Base-by-base conservation (phyloP, 2,888 invertebrate genomes). In the Cataglyphis rosenhaueri region DNA sequence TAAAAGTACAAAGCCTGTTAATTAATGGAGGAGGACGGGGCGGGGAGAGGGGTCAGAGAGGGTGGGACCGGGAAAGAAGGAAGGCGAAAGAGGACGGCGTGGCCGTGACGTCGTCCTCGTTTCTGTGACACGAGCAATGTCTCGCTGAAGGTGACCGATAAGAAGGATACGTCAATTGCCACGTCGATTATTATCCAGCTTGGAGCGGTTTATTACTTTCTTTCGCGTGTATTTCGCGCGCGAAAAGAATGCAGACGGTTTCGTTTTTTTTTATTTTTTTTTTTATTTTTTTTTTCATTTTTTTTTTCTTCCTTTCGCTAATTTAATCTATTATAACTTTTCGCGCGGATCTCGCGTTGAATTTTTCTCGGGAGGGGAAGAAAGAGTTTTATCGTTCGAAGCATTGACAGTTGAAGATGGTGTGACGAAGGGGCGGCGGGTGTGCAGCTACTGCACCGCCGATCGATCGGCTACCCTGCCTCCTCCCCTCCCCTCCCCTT, bases 1-100 rank as follows among this genome's bases (percentile, higher is more conserved):
- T 94, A 94, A 94, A 93, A 94, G 93, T 93, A 94, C 93, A 94
- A 94, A 93, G 94, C 92, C 93, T 93, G 93, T 94, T 94, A 94
- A 94, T 94, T 94, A 94, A 94, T 94, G 93, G 92, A 93, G 91
- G 93, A 90, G 89, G 83, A 73, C 78, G 2, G 29, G 88, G 90
- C 86, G 90, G 86, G 90, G 87, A 87, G 86, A 84, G 84, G 15
- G 57, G 52, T n/a, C 38, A 59, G 52, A 57, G 32, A 44, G 41
- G 59, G 21, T 21, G 21, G 55, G 29, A 41, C 76, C 61, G 85
- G 76, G 65, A 85, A 64, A 76, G 87, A 84, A 84, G 84, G 83
- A 82, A 83, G 84, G 86, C 71, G 88, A 82, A 78, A 52, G 84
- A 74, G 82, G 86, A 87, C 84, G 86, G 86, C 78, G 57, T 78